These are phyloP conservation scores for Cheirogaleus medius DNA, from an alignment of 2,113 vertebrate genomes.

Conservation along the genomic window DNA sequence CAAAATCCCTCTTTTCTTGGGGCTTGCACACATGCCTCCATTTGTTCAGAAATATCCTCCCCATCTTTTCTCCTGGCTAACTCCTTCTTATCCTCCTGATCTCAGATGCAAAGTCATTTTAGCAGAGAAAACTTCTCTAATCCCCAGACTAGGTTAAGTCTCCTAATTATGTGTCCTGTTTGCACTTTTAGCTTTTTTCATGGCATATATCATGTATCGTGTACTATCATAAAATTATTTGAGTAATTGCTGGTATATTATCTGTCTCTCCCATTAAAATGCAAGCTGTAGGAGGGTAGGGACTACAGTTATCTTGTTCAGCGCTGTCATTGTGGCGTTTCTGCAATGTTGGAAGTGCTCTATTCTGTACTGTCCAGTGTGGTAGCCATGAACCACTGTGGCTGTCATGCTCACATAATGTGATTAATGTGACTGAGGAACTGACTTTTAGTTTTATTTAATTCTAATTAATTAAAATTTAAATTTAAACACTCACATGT, in stretches of 20 bases:
- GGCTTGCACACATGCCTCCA: not conserved
- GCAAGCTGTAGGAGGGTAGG: not conserved
- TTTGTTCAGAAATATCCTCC: not conserved
- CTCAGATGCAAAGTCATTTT: not conserved
- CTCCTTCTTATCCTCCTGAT: not conserved
- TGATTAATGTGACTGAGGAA: not conserved
- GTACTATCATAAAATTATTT: not conserved
- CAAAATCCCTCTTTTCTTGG: not conserved
- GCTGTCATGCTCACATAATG: not conserved
- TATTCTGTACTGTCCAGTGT: not conserved
- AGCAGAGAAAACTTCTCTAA: not conserved
- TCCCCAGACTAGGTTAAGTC: not conserved
- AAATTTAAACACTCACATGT: not conserved
- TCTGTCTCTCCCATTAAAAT: not conserved
- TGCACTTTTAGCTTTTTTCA: not conserved
- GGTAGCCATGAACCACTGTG: not conserved
- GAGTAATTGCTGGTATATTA: not conserved
- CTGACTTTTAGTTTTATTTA: slow-evolving; percentile 19
- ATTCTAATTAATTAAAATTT: not conserved
- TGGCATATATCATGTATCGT: not conserved
- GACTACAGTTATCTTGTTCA: not conserved
- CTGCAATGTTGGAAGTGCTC: not conserved
- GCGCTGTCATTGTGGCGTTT: not conserved
- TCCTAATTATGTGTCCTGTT: not conserved
- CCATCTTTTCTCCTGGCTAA: not conserved